Evolutionary conservation across 2,797 vertebrate genomes (phyloP), one percentile per base, ranked within the genome.

Genomic region (Arremon aurantiirostris): DNA sequence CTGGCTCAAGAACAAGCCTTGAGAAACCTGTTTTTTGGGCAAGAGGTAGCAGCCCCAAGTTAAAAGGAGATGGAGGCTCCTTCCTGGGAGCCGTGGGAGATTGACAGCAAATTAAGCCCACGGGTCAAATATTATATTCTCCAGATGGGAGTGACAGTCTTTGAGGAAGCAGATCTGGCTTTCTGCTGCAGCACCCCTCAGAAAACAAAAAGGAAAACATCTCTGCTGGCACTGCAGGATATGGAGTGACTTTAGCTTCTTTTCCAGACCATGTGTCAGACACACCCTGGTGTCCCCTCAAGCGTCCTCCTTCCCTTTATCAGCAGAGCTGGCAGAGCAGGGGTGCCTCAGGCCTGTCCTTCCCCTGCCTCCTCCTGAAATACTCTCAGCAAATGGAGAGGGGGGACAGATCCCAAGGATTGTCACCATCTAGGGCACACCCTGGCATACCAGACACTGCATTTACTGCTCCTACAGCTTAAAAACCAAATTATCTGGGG

Each of bases 101-200:
- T 8, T 44, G 63, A 63, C 72, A 94, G 82, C 76, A 86, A 76
- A 82, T 94, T 52, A 91, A 94, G 50, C 59, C 44, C 15, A 9
- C 13, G 32, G 69, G 76, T 90, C 89, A 94, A 50, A 65, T 82
- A 85, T 78, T 83, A 59, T 84, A 86, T 79, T 90, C 86, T 86
- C 80, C 94, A 94, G 94, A 91, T 90, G 91, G 82, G 42, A 90
- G 61, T 16, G 79, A 89, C 83, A 89, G 83, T 60, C 86, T 92
- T 78, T 88, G 77, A 90, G 90, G 94, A 90, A 72, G 80, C 52
- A 90, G 89, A 73, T 95, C 92, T 96, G 91, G 39, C 92, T 83
- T 95, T 69, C 72, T 84, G 69, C 79, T 64, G 91, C 79, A 92
- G 72, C 94, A 95, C 76, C 89, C 95, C 94, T 88, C 79, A 81